Conservation (phyloP, 2,888 invertebrate species). For the Polymixis flavicincta region DNA sequence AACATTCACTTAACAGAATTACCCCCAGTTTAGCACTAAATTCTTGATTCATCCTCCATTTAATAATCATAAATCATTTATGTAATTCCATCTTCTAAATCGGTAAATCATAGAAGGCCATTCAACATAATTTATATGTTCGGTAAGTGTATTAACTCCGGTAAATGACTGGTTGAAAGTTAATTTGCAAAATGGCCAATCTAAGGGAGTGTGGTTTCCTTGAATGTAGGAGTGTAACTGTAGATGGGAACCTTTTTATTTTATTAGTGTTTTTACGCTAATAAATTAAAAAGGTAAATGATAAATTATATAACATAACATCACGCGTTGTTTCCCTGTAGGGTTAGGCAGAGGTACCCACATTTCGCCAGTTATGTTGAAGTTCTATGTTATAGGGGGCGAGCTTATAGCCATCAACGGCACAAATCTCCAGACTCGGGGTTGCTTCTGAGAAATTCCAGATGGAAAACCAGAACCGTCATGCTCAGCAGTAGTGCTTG, state of each 20-base stretch:
- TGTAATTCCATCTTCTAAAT: slow-evolving; percentile 20
- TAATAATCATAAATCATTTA: slow-evolving; percentile 52
- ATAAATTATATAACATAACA: too few species aligned
- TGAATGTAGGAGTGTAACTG: slow-evolving; percentile 22
- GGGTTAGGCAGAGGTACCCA: too few species aligned
- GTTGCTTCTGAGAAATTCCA: too few species aligned
- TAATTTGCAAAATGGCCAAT: slow-evolving; percentile 60
- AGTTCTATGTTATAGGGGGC: too few species aligned
- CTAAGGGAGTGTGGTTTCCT: slow-evolving; percentile 38
- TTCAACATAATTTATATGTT: slow-evolving; percentile 55
- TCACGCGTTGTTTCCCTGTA: too few species aligned
- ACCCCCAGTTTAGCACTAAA: slow-evolving; percentile 6
- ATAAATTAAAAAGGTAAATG: neutral
- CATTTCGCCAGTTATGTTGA: too few species aligned
- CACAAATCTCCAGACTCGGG: too few species aligned
- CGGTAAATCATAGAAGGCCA: slow-evolving; percentile 34
- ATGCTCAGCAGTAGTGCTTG: too few species aligned
- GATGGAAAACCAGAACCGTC: too few species aligned
- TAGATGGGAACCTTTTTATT: slow-evolving; percentile 22
- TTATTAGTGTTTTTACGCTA: neutral
- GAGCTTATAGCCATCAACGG: too few species aligned
- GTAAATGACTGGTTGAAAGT: slow-evolving; percentile 54
- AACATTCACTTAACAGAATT: slow-evolving; percentile 7
- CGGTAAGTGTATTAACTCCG: slow-evolving; percentile 49
- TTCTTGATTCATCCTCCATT: slow-evolving; percentile 28